Base-by-base conservation (phyloP, 2,113 vertebrate species). In the Antechinus stuartii region DNA sequence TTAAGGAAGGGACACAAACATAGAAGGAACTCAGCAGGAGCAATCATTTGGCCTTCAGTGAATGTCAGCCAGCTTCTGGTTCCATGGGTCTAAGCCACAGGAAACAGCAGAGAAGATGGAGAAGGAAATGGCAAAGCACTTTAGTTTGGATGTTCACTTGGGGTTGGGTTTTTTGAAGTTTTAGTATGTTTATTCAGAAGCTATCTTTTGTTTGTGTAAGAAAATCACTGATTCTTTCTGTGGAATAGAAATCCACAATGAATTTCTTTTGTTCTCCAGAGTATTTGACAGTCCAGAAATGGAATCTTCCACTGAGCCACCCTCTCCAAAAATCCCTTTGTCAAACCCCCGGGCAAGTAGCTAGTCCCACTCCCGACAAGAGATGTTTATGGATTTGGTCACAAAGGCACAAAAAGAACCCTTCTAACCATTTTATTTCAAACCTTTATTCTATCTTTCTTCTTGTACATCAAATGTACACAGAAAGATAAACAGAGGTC, bases 401-500 rank as follows among this genome's bases (percentile, higher is more conserved):
- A 52, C 27, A 91, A 49, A 50, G 57, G 84, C 54, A 54, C 76
- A 49, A n/a, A 54, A 3, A 8, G 94, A 93, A 92, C 92, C 4
- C 0, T 0, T 11, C 2, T 90, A 61, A 68, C 95, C 55, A 96
- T n/a, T 96, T 52, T 92, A 76, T 94, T 84, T 94, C 89, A 68
- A 96, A 96, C 54, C 94, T 76, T 91, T 96, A 93, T 95, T 95
- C 91, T 76, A 93, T 94, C 96, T 96, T 96, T 96, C 95, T 94
- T 97, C 16, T 94, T 95, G 49, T 91, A 94, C 61, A 49, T 90
- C 93, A 92, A 95, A 94, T 30, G 1, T 98, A 96, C 96, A 97
- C 96, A 95, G 68, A 92, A 95, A 97, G 61, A 68, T 97, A 94
- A 98, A 97, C 27, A 68, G 95, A 97, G 95, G 95, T 95, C 98